Conservation (phyloP, 2,113 vertebrate species). For the Vulpes ferrilata region DNA sequence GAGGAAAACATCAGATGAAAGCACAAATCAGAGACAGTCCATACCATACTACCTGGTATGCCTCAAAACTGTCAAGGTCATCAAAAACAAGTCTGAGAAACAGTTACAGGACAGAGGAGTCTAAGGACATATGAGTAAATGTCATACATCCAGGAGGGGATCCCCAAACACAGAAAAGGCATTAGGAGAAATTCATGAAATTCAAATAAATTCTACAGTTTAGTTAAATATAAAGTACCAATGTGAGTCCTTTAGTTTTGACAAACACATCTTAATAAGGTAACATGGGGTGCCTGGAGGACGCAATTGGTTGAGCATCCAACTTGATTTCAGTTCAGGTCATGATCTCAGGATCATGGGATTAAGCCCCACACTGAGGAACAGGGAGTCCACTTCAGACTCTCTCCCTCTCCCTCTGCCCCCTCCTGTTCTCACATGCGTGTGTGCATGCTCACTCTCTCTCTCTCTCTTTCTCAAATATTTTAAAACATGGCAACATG, state of each 20-base stretch:
- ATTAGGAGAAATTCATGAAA: not conserved
- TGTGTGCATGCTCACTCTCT: not conserved
- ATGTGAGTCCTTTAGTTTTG: not conserved
- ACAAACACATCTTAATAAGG: not conserved
- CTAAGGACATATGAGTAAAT: not conserved
- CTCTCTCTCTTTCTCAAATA: not conserved
- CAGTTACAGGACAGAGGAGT: not conserved
- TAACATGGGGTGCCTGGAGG: not conserved
- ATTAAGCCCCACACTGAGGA: not conserved
- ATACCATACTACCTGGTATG: not conserved
- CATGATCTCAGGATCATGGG: not conserved
- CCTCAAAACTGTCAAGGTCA: not conserved
- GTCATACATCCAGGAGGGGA: not conserved
- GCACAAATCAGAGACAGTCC: not conserved
- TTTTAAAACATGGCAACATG: not conserved
- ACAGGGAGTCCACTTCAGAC: not conserved
- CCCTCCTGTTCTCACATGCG: not conserved
- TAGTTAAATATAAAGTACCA: not conserved
- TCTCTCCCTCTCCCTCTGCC: not conserved
- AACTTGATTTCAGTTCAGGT: not conserved
- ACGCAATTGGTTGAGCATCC: not conserved
- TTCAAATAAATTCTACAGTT: not conserved
- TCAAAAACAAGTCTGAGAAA: slow-evolving; percentile 11
- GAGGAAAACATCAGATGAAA: not conserved
- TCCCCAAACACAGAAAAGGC: not conserved